Evolutionary conservation across 2,797 vertebrate genomes (phyloP).

Genomic region (Danio aesculapii): DNA sequence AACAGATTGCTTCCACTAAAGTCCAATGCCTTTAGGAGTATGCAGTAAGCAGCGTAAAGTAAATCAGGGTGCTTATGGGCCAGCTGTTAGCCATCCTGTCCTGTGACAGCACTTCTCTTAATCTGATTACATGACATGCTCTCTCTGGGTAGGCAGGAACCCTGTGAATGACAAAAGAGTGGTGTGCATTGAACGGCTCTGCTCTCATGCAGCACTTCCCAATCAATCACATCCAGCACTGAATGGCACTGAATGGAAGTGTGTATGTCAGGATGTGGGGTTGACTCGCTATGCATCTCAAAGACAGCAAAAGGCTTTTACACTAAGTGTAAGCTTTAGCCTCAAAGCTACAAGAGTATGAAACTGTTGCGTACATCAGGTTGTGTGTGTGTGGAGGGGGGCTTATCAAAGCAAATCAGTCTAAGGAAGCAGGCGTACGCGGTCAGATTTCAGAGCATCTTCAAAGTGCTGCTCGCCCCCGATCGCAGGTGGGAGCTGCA

Average conservation of each 20-base stretch:
- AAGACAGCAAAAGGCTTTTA: conserved; percentile 79
- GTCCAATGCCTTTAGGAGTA: conserved; percentile 33
- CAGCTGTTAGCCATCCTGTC: conserved; percentile 68
- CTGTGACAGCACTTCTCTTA: conserved; percentile 74
- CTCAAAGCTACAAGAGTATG: conserved; percentile 44
- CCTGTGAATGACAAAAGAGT: conserved; percentile 77
- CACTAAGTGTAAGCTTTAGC: conserved; percentile 69
- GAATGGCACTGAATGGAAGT: conserved; percentile 42
- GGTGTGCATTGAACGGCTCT: conserved; percentile 77
- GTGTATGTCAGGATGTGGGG: conserved; percentile 53
- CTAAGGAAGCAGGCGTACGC: conserved; percentile 65
- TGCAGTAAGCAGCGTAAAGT: conserved; percentile 26
- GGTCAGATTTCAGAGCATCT: conserved; percentile 75
- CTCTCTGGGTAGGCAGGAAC: conserved; percentile 58
- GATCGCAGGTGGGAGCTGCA: conserved; percentile 65
- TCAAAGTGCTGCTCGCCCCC: conserved; percentile 67
- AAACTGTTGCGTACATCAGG: conserved; percentile 69
- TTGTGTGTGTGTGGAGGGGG: conserved; percentile 48
- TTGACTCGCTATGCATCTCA: conserved; percentile 62
- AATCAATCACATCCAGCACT: conserved; percentile 74
- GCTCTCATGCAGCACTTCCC: conserved; percentile 71
- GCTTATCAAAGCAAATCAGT: conserved; percentile 78
- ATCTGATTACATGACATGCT: conserved; percentile 74
- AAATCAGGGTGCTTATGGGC: conserved; percentile 55
- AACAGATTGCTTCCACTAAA: conserved; percentile 40